A percentile compares a stretch with the other conserved stretches of the same genome.
Conservation (phyloP, 2,888 invertebrate species). For the Epinotia nisella region DNA sequence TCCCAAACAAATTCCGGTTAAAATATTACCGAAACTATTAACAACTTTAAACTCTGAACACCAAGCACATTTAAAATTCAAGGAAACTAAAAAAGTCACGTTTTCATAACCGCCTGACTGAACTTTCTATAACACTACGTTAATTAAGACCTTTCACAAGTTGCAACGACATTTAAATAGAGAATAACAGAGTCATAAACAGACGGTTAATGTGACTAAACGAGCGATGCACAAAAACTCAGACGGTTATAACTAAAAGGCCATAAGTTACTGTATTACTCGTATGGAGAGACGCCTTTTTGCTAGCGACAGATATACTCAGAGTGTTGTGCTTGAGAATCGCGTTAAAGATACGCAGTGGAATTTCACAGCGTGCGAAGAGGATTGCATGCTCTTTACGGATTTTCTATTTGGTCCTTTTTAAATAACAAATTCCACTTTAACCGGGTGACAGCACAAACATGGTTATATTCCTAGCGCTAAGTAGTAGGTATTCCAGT, state of each 20-base stretch:
- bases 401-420: background rate
- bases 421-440: background rate
- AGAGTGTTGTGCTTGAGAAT: conserved; percentile 4
- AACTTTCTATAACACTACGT: conserved; percentile 34
- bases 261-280: background rate
- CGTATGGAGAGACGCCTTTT: background rate
- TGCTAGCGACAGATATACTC: background rate
- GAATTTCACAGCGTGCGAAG: conserved; percentile 8
- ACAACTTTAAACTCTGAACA: background rate
- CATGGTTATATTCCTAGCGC: too few relatives aligned
- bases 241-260: background rate
- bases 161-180: conserved; percentile 32
- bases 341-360: conserved; percentile 22
- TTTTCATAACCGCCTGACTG: conserved; percentile 12
- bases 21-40: background rate
- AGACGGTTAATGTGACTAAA: conserved; percentile 32
- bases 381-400: background rate
- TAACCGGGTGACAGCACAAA: background rate
- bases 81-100: conserved; percentile 12
- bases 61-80: conserved; percentile 3
- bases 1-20: background rate
- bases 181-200: conserved; percentile 42
- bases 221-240: conserved; percentile 37
- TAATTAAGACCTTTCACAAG: conserved; percentile 41
- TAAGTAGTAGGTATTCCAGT: too few relatives aligned